Evolutionary conservation across 2,113 vertebrate genomes (phyloP).

Genomic region (Coptodon bakossiorum): DNA sequence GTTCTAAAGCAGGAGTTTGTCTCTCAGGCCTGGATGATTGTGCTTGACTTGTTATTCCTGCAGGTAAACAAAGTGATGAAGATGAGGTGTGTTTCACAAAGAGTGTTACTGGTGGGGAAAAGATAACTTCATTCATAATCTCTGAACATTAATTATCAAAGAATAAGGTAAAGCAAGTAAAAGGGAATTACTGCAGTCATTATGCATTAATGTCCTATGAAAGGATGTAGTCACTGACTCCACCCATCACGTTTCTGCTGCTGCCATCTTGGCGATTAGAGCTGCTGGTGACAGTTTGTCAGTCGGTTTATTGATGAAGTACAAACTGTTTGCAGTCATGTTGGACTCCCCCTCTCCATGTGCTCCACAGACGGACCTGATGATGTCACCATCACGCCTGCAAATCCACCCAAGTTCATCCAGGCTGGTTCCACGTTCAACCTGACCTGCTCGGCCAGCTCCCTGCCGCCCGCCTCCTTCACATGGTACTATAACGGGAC

Average conservation of each 20-base stretch:
- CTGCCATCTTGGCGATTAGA: not conserved
- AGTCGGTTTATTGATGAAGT: not conserved
- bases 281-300: not conserved
- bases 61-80: not conserved
- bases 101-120: not conserved
- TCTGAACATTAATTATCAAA: not conserved
- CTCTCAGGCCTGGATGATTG: not conserved
- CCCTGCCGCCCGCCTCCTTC: conserved; percentile 51
- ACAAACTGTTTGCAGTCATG: not conserved
- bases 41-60: not conserved
- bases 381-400: not conserved
- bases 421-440: conserved; percentile 33
- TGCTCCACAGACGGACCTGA: conserved; percentile 67
- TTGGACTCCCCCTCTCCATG: not conserved
- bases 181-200: not conserved
- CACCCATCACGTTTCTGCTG: not conserved
- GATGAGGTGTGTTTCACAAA: not conserved
- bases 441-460: conserved; percentile 41
- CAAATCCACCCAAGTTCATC: accelerated
- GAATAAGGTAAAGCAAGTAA: not conserved
- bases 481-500: conserved; percentile 21
- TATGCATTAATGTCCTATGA: not conserved
- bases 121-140: not conserved
- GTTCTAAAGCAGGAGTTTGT: not conserved
- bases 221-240: not conserved